A percentile compares a stretch with the other conserved stretches of the same genome.
phyloP scores from a whole-genome alignment of 2,888 invertebrate species.

The Papilio demoleus region DNA sequence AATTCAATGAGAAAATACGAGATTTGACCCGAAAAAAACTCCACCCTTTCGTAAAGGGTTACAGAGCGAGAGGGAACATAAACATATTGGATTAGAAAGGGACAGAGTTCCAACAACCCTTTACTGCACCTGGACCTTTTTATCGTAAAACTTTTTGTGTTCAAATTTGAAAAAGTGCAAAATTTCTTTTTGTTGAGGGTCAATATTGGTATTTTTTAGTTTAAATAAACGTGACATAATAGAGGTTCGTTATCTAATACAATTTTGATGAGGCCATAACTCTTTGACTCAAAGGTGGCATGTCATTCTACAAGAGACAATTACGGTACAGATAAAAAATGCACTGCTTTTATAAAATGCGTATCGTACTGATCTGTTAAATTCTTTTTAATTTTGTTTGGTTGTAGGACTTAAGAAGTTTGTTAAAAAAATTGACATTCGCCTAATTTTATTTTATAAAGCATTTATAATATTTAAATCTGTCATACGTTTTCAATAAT shows the following conservation, averaged over 20 bases:
- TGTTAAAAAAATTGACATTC: too few relatives aligned
- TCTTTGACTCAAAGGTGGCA: constrained; percentile 50
- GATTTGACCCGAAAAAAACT: constrained; percentile 79
- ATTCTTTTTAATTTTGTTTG: too few relatives aligned
- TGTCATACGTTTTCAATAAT: too few relatives aligned
- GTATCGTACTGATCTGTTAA: background rate
- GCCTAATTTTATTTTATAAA: too few relatives aligned
- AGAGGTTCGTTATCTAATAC: constrained; percentile 73
- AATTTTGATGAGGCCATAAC: constrained; percentile 71
- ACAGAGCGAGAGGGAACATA: constrained; percentile 58
- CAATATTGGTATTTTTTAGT: constrained; percentile 78
- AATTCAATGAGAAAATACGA: constrained; percentile 76
- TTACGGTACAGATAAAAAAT: constrained; percentile 22
- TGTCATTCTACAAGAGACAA: constrained; percentile 8
- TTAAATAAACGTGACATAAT: constrained; percentile 65
- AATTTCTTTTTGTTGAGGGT: constrained; percentile 73
- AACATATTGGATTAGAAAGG: constrained; percentile 51
- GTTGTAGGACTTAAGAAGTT: too few relatives aligned
- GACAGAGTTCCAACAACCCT: constrained; percentile 68
- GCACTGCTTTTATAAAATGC: background rate
- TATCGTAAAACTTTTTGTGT: constrained; percentile 63
- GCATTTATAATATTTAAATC: too few relatives aligned
- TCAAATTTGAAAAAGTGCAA: constrained; percentile 79
- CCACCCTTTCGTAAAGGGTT: constrained; percentile 74
- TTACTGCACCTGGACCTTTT: constrained; percentile 79